Conservation (phyloP, 2,888 invertebrate species). For the Crocallis elinguaria region DNA sequence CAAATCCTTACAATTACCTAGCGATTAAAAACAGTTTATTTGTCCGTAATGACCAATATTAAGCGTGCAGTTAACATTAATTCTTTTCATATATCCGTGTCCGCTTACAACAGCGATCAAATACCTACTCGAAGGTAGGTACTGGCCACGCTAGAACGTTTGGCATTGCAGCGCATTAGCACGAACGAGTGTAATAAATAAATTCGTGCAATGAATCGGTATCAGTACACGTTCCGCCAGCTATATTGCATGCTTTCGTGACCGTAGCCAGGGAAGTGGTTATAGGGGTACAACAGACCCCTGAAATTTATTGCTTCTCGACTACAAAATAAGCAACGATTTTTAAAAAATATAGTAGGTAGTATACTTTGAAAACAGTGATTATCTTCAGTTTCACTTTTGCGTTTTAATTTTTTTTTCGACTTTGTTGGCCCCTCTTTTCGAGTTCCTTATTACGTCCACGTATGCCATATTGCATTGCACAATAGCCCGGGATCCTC, state of each 20-base stretch:
- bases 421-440: background rate
- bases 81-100: background rate
- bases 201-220: constrained; percentile 42
- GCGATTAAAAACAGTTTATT: too few species aligned
- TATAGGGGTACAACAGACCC: background rate
- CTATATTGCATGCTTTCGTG: constrained; percentile 44
- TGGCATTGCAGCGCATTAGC: constrained; percentile 31
- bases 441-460: constrained; percentile 26
- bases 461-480: constrained; percentile 41
- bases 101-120: constrained; percentile 5
- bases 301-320: background rate
- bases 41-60: too few species aligned
- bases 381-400: background rate
- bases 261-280: background rate
- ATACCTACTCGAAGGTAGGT: background rate
- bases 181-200: constrained; percentile 39
- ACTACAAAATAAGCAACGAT: too few species aligned
- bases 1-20: too few species aligned
- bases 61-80: too few species aligned
- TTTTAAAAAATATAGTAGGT: background rate
- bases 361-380: background rate
- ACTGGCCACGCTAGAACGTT: constrained; percentile 30
- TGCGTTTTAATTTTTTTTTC: background rate
- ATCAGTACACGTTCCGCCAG: constrained; percentile 42
- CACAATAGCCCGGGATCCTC: constrained; percentile 53